phyloP scores from a whole-genome alignment of 2,888 invertebrate species.

The Noctua janthe region DNA sequence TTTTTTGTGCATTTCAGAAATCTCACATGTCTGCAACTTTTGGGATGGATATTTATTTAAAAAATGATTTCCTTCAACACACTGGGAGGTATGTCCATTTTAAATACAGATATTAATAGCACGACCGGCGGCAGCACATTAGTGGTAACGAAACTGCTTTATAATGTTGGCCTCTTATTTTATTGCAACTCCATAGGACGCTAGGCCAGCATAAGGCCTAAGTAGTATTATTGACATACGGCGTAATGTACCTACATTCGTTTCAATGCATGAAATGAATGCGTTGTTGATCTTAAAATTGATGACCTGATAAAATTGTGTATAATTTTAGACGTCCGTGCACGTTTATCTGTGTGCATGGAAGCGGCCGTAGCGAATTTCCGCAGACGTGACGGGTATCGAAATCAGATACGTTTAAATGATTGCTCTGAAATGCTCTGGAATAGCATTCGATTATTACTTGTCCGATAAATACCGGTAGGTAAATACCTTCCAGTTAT shows the following conservation, averaged over 20 bases:
- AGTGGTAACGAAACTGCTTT: neutral
- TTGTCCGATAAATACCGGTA: too few species aligned
- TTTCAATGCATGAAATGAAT: neutral
- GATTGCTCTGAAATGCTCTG: neutral
- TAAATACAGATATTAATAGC: neutral
- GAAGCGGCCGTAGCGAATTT: neutral
- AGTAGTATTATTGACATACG: neutral
- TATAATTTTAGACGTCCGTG: neutral
- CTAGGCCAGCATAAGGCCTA: neutral
- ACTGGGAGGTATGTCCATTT: slow-evolving; percentile 95
- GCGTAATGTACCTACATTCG: neutral
- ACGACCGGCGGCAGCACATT: neutral
- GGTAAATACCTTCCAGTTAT: too few species aligned
- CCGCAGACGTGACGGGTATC: neutral
- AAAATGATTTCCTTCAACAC: slow-evolving; percentile 98
- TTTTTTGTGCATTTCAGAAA: slow-evolving; percentile 89
- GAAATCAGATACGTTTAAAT: neutral
- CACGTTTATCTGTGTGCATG: too few species aligned
- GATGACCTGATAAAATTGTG: neutral
- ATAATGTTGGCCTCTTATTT: neutral
- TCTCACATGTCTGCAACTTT: slow-evolving; percentile 95
- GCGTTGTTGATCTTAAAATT: neutral
- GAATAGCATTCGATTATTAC: too few species aligned
- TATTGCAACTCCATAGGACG: neutral
- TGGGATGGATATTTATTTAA: slow-evolving; percentile 97